Evolutionary conservation across 2,113 vertebrate species (phyloP), one percentile per base, ranked within the genome.

Genomic region (Pangasianodon gigas): DNA sequence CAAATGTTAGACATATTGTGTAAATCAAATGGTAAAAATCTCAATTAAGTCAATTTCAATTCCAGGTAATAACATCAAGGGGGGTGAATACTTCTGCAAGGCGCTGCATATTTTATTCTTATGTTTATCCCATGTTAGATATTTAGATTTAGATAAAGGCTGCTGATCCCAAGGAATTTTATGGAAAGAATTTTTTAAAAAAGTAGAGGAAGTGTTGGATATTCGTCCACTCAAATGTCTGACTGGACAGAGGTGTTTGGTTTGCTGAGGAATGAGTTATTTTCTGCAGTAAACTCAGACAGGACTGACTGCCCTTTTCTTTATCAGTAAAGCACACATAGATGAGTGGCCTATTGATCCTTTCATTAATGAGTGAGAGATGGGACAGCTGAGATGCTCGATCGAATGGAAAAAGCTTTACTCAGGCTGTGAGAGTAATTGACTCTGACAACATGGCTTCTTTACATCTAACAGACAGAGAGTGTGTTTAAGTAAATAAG

Each of bases 311-410:
- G 11, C 60, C 62, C 60, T 65, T 48, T 67, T 65, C 62, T n/a
- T 51, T 52, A 71, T 32, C 46, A 86, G 85, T 51, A 74, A 74
- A 86, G 29, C 67, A 32, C 65, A 86, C 48, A 86, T 37, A 7
- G 46, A 52, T 86, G 85, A 74, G 82, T 84, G 56, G 56, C 37
- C 16, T 44, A 84, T 62, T 84, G 82, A 84, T 84, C 56, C 54
- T 24, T 74, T 86, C 65, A 86, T 86, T 86, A 86, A 69, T 74
- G 65, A 86, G 65, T 86, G 65, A 86, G 48, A 86, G 67, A 86
- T 84, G 82, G 56, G 32, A 60, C 37, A 84, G 82, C 37, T 41
- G 65, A 54, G 48, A 71, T 54, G 65, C 62, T 71, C 54, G 85
- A 60, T 84, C 2, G 56, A 84, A 84, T 84, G 56, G 82, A 84